Evolutionary conservation across 64 coral and sea anemone species (phyloP).

Genomic region (Montipora efflorescens): DNA sequence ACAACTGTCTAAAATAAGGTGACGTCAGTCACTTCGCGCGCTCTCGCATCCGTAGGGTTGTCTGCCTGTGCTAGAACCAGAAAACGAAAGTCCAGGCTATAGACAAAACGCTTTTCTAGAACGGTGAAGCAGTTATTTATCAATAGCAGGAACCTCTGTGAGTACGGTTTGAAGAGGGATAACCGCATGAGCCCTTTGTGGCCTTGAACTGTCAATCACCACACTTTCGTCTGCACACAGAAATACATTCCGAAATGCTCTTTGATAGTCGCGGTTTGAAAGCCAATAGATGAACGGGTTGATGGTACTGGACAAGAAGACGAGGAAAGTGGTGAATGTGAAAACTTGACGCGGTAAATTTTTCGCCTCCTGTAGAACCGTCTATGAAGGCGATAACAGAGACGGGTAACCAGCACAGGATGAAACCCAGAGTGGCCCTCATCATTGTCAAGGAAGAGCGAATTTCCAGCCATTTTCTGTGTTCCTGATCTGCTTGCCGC

Average conservation of each 20-base stretch:
- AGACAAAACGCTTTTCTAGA: no score
- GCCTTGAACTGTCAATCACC: neutral
- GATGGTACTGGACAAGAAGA: slow-evolving; percentile 66
- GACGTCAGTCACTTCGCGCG: no score
- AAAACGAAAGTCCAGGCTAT: no score
- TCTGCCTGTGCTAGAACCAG: no score
- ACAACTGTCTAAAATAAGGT: no score
- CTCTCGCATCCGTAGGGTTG: no score
- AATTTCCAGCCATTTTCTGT: slow-evolving; percentile 51
- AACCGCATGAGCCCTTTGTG: neutral
- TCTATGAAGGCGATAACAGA: slow-evolving; percentile 75
- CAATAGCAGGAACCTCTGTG: no score
- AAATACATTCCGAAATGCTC: slow-evolving; percentile 49
- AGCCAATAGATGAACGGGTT: slow-evolving; percentile 82
- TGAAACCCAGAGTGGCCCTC: slow-evolving; percentile 61
- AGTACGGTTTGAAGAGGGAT: neutral
- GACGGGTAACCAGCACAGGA: slow-evolving; percentile 73
- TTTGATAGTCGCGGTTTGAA: slow-evolving; percentile 68
- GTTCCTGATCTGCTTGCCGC: neutral
- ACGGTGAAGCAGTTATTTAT: neutral
- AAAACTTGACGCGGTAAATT: slow-evolving; percentile 76
- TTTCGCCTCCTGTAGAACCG: slow-evolving; percentile 57
- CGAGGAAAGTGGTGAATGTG: slow-evolving; percentile 63
- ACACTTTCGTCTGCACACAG: neutral
- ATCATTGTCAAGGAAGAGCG: slow-evolving; percentile 76